Evolutionary conservation across 2,888 invertebrate species (phyloP).

Genomic region (Fragum whitleyi): DNA sequence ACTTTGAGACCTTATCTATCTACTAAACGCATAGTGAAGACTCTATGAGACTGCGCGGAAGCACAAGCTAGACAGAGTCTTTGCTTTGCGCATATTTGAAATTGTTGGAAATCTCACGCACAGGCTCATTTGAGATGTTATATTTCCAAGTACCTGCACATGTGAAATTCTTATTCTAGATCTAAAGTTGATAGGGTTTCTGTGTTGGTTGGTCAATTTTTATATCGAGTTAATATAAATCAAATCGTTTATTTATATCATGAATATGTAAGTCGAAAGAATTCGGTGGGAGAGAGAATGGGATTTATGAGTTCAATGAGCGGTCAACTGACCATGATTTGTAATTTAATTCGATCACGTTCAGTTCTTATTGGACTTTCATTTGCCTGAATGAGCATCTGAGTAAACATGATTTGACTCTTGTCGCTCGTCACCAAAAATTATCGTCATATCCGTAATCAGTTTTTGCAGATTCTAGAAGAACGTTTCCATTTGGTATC

Average conservation of each 20-base stretch:
- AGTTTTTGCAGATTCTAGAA: neutral
- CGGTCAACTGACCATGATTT: neutral
- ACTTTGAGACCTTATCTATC: too few species aligned
- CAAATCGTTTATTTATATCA: neutral
- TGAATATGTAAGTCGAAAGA: neutral
- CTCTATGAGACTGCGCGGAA: too few species aligned
- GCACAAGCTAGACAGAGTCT: too few species aligned
- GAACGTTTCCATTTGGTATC: too few species aligned
- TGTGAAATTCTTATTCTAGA: too few species aligned
- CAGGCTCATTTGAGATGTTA: too few species aligned
- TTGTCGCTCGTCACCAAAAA: constrained; percentile 1
- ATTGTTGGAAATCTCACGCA: too few species aligned
- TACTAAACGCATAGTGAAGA: too few species aligned
- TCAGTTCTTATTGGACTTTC: neutral
- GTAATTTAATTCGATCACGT: constrained; percentile 1
- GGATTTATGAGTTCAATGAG: constrained; percentile 1
- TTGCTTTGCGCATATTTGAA: too few species aligned
- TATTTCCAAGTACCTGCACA: too few species aligned
- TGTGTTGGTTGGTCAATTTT: neutral
- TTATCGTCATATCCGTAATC: neutral
- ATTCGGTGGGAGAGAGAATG: neutral
- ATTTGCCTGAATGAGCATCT: neutral
- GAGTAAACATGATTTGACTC: constrained; percentile 4
- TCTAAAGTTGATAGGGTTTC: too few species aligned
- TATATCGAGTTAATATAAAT: neutral